phyloP scores from a whole-genome alignment of 1,140 invertebrate genomes.

The Drosophila albomicans region DNA sequence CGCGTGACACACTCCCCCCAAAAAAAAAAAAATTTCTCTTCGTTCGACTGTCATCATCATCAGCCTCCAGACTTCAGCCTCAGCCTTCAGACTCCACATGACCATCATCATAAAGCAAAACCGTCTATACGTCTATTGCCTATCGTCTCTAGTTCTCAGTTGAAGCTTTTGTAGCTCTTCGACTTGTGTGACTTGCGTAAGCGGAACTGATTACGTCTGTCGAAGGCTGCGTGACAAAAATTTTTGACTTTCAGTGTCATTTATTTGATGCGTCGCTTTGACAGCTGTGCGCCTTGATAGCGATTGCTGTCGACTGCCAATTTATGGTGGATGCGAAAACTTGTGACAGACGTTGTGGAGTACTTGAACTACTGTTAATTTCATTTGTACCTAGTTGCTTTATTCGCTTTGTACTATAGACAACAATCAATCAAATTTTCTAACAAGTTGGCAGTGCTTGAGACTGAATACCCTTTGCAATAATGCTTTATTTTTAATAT shows the following conservation, averaged over 20 bases:
- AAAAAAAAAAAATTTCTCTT: neutral
- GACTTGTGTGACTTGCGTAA: constrained; percentile 63
- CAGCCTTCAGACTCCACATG: constrained; percentile 11
- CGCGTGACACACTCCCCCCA: constrained; percentile 56
- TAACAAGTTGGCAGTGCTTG: constrained; percentile 10
- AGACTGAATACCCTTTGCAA: no score
- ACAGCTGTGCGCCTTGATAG: constrained; percentile 66
- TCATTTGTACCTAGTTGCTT: constrained; percentile 39
- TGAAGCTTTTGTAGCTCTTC: constrained; percentile 37
- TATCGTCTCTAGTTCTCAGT: constrained; percentile 59
- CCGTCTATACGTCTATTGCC: constrained; percentile 20
- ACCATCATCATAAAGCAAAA: constrained; percentile 2
- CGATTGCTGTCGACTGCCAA: constrained; percentile 28
- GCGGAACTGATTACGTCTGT: constrained; percentile 83
- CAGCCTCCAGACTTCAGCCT: constrained; percentile 27
- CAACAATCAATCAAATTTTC: constrained; percentile 64
- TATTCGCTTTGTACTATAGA: constrained; percentile 36
- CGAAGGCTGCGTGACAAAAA: constrained; percentile 75
- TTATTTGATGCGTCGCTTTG: constrained; percentile 72
- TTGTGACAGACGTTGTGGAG: constrained; percentile 26
- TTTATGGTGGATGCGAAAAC: constrained; percentile 30
- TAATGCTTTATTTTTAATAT: no score
- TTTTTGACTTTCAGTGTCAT: constrained; percentile 67
- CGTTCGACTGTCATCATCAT: constrained; percentile 72
- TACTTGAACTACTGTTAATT: constrained; percentile 66